phyloP scores from a whole-genome alignment of 2,888 invertebrate genomes.

The Troglohyphantes excavatus region DNA sequence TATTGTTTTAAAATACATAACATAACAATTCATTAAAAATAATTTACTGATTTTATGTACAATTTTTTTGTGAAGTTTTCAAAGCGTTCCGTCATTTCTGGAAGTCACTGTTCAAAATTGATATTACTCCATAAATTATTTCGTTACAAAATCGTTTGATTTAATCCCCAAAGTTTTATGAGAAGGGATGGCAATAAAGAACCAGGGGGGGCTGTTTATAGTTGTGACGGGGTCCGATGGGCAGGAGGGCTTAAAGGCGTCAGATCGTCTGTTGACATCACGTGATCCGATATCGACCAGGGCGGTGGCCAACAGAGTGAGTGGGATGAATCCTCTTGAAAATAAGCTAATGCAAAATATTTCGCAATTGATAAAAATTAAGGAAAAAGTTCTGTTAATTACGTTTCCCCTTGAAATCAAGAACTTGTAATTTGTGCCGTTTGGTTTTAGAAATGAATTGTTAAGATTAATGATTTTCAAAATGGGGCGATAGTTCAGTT shows the following conservation, averaged over 20 bases:
- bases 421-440: neutral
- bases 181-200: neutral
- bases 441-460: neutral
- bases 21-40: too few relatives aligned
- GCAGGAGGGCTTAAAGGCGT: constrained; percentile 27
- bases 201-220: neutral
- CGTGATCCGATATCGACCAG: constrained; percentile 73
- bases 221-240: neutral
- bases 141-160: too few relatives aligned
- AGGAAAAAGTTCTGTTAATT: neutral
- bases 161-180: neutral
- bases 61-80: too few relatives aligned
- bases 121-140: too few relatives aligned
- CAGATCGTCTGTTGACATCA: constrained; percentile 40
- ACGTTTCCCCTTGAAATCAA: neutral
- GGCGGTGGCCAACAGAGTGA: constrained; percentile 66
- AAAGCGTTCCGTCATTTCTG: too few relatives aligned
- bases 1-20: too few relatives aligned
- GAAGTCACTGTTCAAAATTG: too few relatives aligned
- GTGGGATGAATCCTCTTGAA: neutral
- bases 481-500: neutral
- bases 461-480: neutral
- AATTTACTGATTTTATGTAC: too few relatives aligned
- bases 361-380: neutral
- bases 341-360: neutral